These are phyloP conservation scores for Scaptodrosophila lebanonensis DNA, from an alignment of 1,140 invertebrate genomes.

Conservation along the genomic window DNA sequence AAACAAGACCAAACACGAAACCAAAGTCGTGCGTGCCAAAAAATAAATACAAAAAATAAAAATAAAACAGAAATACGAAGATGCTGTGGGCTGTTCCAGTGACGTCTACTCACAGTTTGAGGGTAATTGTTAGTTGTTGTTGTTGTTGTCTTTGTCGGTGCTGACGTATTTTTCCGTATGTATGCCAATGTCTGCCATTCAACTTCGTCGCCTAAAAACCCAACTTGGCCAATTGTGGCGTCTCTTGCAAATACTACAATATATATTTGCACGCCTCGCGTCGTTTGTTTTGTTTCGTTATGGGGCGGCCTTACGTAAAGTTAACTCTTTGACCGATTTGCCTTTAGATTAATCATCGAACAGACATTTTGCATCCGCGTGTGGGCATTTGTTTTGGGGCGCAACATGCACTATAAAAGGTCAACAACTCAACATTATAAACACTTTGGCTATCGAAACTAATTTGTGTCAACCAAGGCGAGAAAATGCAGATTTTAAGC, in stretches of 20 bases:
- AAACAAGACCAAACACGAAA: too few species aligned
- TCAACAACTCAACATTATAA: constrained; percentile 3
- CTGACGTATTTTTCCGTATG: constrained; percentile 19
- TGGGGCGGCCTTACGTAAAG: constrained; percentile 28
- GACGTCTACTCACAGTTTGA: background rate
- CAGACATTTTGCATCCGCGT: constrained; percentile 18
- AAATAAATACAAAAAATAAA: too few species aligned
- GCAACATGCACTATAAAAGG: constrained; percentile 6
- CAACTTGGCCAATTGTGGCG: constrained; percentile 1
- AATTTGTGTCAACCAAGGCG: too few species aligned
- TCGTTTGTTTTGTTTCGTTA: constrained; percentile 3
- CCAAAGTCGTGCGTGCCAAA: too few species aligned
- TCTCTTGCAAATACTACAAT: constrained; percentile 16
- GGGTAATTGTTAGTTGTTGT: too few species aligned
- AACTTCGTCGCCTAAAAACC: too few species aligned
- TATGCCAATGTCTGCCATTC: constrained; percentile 61
- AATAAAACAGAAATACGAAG: constrained; percentile 14
- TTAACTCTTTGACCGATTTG: constrained; percentile 21
- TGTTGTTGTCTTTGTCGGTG: background rate
- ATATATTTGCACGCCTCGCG: constrained; percentile 33
- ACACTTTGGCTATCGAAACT: too few species aligned
- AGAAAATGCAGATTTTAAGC: too few species aligned
- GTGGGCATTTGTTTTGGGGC: background rate
- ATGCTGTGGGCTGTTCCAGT: constrained; percentile 32
- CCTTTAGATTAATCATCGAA: constrained; percentile 19